phyloP scores from a whole-genome alignment of 2,888 invertebrate genomes.

The Notocelia uddmanniana region DNA sequence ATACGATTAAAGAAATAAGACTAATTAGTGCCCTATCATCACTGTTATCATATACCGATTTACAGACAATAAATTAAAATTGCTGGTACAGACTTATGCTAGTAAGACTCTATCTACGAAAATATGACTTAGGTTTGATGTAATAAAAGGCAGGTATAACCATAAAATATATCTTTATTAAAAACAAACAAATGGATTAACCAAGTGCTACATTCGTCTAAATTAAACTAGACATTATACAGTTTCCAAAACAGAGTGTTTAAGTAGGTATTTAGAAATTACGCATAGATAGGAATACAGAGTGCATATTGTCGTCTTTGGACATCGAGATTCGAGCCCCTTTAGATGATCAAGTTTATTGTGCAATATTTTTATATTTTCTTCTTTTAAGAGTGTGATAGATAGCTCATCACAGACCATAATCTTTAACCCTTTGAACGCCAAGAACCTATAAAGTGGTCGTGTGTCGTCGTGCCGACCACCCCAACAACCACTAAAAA shows the following conservation, averaged over 20 bases:
- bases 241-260: slow-evolving; percentile 23
- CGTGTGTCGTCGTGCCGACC: no score
- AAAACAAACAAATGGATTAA: slow-evolving; percentile 65
- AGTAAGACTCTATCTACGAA: no score
- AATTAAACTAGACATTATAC: slow-evolving; percentile 50
- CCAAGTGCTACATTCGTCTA: slow-evolving; percentile 25
- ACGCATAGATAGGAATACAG: slow-evolving; percentile 67
- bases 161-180: slow-evolving; percentile 74
- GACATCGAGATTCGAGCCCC: slow-evolving; percentile 55
- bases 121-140: not conserved
- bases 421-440: no score
- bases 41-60: no score
- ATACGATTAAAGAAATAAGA: no score
- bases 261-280: slow-evolving; percentile 50
- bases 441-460: no score
- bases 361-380: not conserved
- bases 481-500: no score
- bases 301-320: slow-evolving; percentile 74
- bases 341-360: slow-evolving; percentile 3
- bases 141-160: slow-evolving; percentile 51
- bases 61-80: no score
- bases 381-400: not conserved
- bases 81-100: no score
- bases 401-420: no score
- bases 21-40: no score